Base-by-base conservation (phyloP, 2,113 vertebrate genomes). In the Bubo bubo region DNA sequence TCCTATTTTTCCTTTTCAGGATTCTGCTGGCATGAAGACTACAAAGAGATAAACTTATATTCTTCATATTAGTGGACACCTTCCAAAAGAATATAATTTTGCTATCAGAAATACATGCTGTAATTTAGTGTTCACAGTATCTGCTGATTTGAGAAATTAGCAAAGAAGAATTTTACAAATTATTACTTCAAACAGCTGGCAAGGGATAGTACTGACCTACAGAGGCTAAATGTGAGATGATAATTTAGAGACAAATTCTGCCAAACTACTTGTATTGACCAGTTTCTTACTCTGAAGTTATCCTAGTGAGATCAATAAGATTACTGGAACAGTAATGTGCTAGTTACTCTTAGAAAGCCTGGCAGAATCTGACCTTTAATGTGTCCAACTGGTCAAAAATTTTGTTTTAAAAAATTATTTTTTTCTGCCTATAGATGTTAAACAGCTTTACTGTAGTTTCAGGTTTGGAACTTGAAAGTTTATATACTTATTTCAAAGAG, bases 281-380 rank as follows among this genome's bases (percentile, higher is more conserved):
- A 18, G 0, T 47, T 90, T 83, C 47, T 88, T 63, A 50, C 41
- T 77, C 59, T 94, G 79, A 86, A 66, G 9, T 41, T 86, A 49
- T 70, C 73, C 50, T 63, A 84, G 66, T 15, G 49, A 96, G 53
- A 96, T 96, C 74, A 86, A 6, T 53, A 70, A 67, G 67, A 83
- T 91, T 95, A 90, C n/a, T 59, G 71, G 41, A 79, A 95, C 67
- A 79, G 32, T 79, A 88, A 58, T 50, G 6, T n/a, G 4, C 9
- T 72, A 30, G 66, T 68, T 83, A 83, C 9, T 87, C 43, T 72
- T 56, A 94, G 52, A 81, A 94, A 91, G 4, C 5, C 72, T 77
- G 47, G 14, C 11, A 72, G 70, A 86, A 91, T 82, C 34, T 76
- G 53, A 17, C 8, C 6, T 60, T 79, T 50, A 68, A 39, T 39